Evolutionary conservation across 2,888 invertebrate genomes (phyloP).

Genomic region (Melinopterus prodromus): DNA sequence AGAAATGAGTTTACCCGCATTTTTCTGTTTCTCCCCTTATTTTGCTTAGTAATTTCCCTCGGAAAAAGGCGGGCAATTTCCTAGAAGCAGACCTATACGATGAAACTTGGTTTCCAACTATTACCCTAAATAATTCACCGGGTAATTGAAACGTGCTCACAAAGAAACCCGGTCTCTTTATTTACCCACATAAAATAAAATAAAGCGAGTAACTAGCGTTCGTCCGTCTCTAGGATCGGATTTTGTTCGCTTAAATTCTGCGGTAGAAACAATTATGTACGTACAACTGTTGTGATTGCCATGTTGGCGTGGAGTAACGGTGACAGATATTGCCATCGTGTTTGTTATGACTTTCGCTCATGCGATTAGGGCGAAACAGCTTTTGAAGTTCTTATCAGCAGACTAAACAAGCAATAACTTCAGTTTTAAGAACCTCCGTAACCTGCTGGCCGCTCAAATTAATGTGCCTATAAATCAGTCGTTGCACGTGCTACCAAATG

Average conservation of each 20-base stretch:
- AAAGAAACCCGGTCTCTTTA: background rate
- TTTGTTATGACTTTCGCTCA: conserved; percentile 4
- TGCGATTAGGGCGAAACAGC: background rate
- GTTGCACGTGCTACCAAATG: background rate
- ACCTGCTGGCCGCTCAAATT: background rate
- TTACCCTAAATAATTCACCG: background rate
- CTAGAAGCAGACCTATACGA: background rate
- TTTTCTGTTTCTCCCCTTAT: background rate
- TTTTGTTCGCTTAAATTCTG: too few relatives aligned
- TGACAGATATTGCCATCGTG: background rate
- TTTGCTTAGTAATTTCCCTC: background rate
- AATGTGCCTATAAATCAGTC: background rate
- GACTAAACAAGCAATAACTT: conserved; percentile 4
- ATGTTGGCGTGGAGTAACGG: background rate
- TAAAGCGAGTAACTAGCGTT: background rate
- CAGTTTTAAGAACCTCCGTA: background rate
- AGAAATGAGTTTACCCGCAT: too few relatives aligned
- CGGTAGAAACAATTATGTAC: background rate
- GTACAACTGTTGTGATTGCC: too few relatives aligned
- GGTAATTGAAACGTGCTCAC: background rate
- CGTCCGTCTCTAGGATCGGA: too few relatives aligned
- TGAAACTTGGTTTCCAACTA: background rate
- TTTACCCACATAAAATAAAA: background rate
- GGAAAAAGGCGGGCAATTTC: background rate
- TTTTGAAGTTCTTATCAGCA: background rate